Conservation (phyloP, 2,797 vertebrate species). For the Eulemur rubriventer region DNA sequence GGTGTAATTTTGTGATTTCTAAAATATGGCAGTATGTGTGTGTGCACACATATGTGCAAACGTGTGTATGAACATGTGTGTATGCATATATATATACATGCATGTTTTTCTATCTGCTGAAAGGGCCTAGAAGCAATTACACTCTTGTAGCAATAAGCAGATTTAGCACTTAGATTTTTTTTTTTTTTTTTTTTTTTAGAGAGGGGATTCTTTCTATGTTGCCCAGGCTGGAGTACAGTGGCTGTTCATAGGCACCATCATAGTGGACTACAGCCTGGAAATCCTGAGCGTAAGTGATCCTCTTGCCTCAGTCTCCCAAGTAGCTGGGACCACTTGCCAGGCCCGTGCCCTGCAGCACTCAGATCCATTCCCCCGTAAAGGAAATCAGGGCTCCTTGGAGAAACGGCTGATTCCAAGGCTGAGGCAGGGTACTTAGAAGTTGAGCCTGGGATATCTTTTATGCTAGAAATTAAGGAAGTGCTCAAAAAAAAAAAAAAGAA, state of each 20-base stretch:
- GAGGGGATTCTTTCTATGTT: no score
- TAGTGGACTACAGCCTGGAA: background rate
- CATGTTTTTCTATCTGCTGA: constrained; percentile 7
- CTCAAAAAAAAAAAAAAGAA: background rate
- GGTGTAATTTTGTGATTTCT: background rate
- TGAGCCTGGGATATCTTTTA: background rate
- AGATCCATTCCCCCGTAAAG: background rate
- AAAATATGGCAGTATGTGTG: background rate
- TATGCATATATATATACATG: no score
- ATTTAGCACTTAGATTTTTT: background rate
- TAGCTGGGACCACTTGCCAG: background rate
- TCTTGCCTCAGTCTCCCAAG: background rate
- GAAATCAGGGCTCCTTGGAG: background rate
- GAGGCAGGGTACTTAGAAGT: background rate
- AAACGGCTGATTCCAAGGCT: background rate
- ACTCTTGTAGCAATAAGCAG: background rate
- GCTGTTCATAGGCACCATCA: background rate
- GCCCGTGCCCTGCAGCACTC: background rate
- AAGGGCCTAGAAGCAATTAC: background rate
- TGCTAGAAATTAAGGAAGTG: constrained; percentile 14
- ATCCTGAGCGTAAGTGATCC: background rate
- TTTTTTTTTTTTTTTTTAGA: background rate
- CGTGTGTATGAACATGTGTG: background rate
- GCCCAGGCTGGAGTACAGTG: background rate
- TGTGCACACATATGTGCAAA: background rate